These are phyloP conservation scores for Gobius niger DNA, from an alignment of 2,113 vertebrate species.

Conservation along the genomic window DNA sequence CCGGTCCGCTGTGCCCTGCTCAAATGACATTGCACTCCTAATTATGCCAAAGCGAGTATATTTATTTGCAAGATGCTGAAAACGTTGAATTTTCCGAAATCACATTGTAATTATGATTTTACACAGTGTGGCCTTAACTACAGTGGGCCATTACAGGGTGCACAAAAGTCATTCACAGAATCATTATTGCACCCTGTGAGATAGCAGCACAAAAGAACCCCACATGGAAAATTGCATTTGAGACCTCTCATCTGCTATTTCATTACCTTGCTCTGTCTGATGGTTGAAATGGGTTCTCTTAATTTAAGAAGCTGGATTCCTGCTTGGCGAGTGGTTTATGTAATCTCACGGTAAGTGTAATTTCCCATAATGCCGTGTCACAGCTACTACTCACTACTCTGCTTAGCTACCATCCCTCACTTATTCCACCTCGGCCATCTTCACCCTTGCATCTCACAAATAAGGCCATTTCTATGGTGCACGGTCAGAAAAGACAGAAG, in stretches of 20 bases:
- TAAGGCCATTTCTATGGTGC: constrained; percentile 86
- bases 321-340: constrained; percentile 78
- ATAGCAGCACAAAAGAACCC: constrained; percentile 80
- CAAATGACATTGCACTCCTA: constrained; percentile 64
- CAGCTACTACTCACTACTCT: constrained; percentile 74
- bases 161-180: constrained; percentile 80
- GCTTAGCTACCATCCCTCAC: constrained; percentile 73
- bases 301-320: constrained; percentile 82
- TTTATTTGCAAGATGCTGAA: constrained; percentile 67
- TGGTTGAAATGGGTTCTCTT: constrained; percentile 81
- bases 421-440: constrained; percentile 60
- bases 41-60: constrained; percentile 67
- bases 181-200: constrained; percentile 80
- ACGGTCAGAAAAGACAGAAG: constrained; percentile 76
- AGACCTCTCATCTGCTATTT: constrained; percentile 80
- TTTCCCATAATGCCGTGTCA: constrained; percentile 78
- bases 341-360: constrained; percentile 79
- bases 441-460: constrained; percentile 65
- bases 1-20: constrained; percentile 51
- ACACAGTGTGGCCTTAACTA: constrained; percentile 76
- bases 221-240: constrained; percentile 82
- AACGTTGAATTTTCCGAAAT: constrained; percentile 76
- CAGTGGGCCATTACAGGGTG: constrained; percentile 76
- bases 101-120: constrained; percentile 79
- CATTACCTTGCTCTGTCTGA: constrained; percentile 78